phyloP scores from a whole-genome alignment of 2,797 vertebrate species.

The Xiphophorus birchmanni region DNA sequence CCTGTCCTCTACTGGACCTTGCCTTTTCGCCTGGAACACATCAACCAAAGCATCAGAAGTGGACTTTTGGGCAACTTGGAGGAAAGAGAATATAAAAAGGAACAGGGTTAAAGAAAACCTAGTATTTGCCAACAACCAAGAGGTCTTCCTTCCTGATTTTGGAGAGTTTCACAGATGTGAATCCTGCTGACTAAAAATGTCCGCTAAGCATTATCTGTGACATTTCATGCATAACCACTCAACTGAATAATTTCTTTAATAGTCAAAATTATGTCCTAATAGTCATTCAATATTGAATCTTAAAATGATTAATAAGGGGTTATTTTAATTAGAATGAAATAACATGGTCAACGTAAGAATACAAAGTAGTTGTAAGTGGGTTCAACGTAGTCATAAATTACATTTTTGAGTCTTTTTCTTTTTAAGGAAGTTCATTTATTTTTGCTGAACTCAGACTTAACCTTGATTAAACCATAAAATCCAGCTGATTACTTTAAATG shows the following conservation, averaged over 20 bases:
- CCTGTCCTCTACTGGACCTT: neutral
- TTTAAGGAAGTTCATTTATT: neutral
- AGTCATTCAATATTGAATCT: neutral
- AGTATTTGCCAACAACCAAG: neutral
- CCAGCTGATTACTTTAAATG: neutral
- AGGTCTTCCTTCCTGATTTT: neutral
- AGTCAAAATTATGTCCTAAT: neutral
- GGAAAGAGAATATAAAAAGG: neutral
- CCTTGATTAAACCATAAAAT: neutral
- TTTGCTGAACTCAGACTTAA: neutral
- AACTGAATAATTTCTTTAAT: neutral
- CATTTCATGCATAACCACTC: neutral
- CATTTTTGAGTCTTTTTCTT: neutral
- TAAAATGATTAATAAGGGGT: neutral
- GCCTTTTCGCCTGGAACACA: neutral
- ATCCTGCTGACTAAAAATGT: neutral
- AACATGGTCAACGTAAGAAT: neutral
- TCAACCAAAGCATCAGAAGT: neutral
- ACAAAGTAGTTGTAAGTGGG: neutral
- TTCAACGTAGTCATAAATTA: neutral
- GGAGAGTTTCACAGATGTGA: neutral
- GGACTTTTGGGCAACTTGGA: neutral
- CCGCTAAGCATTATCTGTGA: neutral
- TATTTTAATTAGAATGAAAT: neutral
- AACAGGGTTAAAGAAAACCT: neutral